phyloP scores from a whole-genome alignment of 2,797 vertebrate species.

The Chrosomus eos region DNA sequence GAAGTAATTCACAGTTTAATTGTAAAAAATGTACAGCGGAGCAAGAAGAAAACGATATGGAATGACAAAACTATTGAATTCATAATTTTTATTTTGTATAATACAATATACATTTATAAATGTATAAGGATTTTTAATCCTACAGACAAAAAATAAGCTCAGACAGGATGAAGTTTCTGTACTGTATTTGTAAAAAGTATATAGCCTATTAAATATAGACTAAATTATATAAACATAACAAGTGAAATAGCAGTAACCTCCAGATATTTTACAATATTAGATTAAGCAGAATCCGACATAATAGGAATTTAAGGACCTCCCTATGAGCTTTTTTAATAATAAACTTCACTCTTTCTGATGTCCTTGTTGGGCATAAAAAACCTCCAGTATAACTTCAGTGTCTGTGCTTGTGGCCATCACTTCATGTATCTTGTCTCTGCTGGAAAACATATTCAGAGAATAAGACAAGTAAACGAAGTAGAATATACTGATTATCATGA shows the following conservation, averaged over 20 bases:
- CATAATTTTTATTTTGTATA: too few species aligned
- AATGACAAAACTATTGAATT: not conserved
- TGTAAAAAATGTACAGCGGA: not conserved
- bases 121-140: too few species aligned
- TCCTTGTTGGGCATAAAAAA: not conserved
- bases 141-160: not conserved
- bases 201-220: not conserved
- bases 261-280: not conserved
- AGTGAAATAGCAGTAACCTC: not conserved
- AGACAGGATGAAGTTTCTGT: not conserved
- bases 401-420: not conserved
- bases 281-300: not conserved
- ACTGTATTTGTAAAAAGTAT: not conserved
- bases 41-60: not conserved
- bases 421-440: not conserved
- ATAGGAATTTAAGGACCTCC: not conserved
- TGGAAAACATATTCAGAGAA: not conserved
- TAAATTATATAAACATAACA: not conserved
- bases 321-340: too few species aligned
- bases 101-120: not conserved
- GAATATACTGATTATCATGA: too few species aligned
- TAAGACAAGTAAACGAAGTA: too few species aligned
- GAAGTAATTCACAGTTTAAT: not conserved
- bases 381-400: not conserved
- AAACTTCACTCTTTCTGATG: not conserved